These are phyloP conservation scores for Colinus virginianus DNA, from an alignment of 2,113 vertebrate genomes.

Conservation along the genomic window DNA sequence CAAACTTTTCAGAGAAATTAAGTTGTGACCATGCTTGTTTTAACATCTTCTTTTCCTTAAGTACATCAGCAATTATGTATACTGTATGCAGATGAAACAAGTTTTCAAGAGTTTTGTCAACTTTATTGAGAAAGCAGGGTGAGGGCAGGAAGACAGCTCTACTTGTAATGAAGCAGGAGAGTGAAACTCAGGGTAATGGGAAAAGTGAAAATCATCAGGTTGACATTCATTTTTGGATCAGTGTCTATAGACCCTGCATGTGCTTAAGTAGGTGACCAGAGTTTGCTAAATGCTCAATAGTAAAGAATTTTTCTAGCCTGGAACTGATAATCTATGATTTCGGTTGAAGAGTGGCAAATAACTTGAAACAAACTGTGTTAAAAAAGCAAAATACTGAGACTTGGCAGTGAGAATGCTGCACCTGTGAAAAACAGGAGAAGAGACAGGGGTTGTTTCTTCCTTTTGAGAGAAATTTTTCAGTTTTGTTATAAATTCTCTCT, in stretches of 20 bases:
- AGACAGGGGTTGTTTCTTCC: background rate
- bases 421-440: background rate
- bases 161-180: background rate
- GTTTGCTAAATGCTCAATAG: background rate
- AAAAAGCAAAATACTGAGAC: background rate
- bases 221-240: background rate
- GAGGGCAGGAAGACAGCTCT: background rate
- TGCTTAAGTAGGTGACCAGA: background rate
- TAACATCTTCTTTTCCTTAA: background rate
- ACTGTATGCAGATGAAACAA: background rate
- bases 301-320: background rate
- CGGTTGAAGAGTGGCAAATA: background rate
- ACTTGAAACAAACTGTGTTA: background rate
- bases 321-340: background rate
- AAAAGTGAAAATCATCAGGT: background rate
- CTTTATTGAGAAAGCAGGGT: background rate
- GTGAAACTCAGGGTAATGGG: fast-evolving
- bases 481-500: background rate
- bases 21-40: background rate
- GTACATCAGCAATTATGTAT: background rate
- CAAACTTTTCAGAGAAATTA: background rate
- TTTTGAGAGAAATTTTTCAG: background rate
- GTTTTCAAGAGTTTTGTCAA: background rate
- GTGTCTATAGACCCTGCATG: background rate
- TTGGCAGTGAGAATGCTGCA: background rate